Conservation (phyloP, 2,888 invertebrate species). For the Caradrina kadenii region DNA sequence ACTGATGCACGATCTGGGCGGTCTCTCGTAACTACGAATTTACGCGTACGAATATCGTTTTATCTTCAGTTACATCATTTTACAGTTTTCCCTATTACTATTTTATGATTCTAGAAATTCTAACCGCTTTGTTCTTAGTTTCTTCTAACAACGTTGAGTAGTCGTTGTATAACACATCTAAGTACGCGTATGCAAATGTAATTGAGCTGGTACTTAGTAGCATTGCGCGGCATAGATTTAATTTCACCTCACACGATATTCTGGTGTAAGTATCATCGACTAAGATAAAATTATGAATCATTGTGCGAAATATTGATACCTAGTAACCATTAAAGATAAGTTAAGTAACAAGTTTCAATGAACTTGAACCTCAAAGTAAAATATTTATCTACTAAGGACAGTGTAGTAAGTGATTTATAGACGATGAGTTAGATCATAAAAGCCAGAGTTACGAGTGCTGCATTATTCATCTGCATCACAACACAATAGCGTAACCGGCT, state of each 20-base stretch:
- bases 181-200: conserved; percentile 27
- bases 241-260: conserved; percentile 26
- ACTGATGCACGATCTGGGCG: conserved; percentile 14
- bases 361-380: conserved; percentile 65
- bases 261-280: conserved; percentile 8
- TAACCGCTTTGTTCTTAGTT: conserved; percentile 32
- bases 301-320: conserved; percentile 1
- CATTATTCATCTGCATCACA: conserved; percentile 77
- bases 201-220: conserved; percentile 10
- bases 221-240: conserved; percentile 27
- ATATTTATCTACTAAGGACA: conserved; percentile 64
- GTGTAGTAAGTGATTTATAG: conserved; percentile 70
- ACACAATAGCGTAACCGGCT: conserved; percentile 74
- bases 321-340: conserved; percentile 14
- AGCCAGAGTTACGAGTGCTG: conserved; percentile 75
- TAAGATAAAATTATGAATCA: conserved; percentile 6
- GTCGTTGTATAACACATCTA: conserved; percentile 26
- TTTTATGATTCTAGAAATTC: conserved; percentile 29
- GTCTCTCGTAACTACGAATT: conserved; percentile 33
- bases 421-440: conserved; percentile 73
- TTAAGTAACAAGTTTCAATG: conserved; percentile 51
- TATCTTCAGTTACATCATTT: conserved; percentile 36
- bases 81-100: conserved; percentile 29
- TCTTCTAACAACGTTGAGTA: conserved; percentile 14
- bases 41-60: conserved; percentile 16